Conservation (phyloP, 1,140 invertebrate genomes). For the Ceratina japonica region DNA sequence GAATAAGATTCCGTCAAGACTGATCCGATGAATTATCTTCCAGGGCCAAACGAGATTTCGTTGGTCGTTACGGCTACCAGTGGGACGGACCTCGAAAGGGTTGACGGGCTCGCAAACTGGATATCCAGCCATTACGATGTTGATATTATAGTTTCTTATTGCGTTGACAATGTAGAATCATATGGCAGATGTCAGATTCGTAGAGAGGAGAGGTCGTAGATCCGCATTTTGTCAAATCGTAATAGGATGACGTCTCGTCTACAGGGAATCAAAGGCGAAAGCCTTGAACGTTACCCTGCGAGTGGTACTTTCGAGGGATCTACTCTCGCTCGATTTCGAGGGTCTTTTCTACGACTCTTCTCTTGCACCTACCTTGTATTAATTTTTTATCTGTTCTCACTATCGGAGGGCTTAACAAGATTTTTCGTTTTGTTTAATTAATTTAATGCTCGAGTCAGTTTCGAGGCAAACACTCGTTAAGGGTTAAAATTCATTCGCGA, state of each 20-base stretch:
- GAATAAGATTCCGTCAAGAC: slow-evolving; percentile 57
- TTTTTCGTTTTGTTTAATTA: slow-evolving; percentile 15
- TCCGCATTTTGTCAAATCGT: background rate
- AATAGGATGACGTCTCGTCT: background rate
- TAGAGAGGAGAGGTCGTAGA: background rate
- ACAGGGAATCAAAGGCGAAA: background rate
- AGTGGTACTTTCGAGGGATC: background rate
- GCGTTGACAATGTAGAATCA: too few species aligned
- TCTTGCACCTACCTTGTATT: too few species aligned
- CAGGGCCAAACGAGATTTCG: background rate
- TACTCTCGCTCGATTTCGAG: background rate
- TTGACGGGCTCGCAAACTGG: too few species aligned
- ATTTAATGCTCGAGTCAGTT: background rate
- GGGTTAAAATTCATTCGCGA: slow-evolving; percentile 16
- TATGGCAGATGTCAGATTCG: background rate
- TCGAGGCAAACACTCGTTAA: background rate
- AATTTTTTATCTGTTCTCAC: too few species aligned
- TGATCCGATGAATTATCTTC: slow-evolving; percentile 41
- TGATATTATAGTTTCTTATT: too few species aligned
- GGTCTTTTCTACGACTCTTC: background rate
- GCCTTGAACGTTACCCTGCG: background rate
- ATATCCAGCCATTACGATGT: too few species aligned
- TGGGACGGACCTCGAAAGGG: too few species aligned
- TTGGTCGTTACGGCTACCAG: background rate
- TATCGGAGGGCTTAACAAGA: background rate